Evolutionary conservation across 2,113 vertebrate species (phyloP).

Genomic region (Chaetodon auriga): DNA sequence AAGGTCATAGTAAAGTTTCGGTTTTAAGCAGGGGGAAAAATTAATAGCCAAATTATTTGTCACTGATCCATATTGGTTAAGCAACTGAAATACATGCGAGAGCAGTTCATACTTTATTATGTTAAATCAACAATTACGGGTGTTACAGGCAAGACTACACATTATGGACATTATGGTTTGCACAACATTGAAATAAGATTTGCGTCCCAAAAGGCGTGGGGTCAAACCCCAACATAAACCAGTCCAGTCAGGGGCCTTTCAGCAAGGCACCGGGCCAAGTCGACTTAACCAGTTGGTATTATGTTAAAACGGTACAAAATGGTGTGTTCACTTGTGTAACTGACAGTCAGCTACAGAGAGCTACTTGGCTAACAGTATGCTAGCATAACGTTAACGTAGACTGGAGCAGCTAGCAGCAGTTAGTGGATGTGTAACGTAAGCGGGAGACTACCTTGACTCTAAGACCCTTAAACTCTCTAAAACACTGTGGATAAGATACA

Average conservation of each 20-base stretch:
- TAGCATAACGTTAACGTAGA: neutral
- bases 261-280: neutral
- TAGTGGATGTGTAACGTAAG: neutral
- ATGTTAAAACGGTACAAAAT: neutral
- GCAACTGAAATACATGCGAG: no score
- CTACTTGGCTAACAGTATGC: constrained; percentile 12
- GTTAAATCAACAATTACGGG: no score
- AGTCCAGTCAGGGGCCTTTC: no score
- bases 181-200: neutral
- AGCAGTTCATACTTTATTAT: no score
- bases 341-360: neutral
- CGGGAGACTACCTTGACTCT: neutral
- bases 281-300: neutral
- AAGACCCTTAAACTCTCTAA: neutral
- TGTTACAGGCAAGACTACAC: neutral
- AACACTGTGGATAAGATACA: no score
- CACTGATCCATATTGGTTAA: neutral
- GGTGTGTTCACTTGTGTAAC: neutral
- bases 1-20: neutral
- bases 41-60: neutral
- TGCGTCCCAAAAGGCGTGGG: accelerated
- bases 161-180: no score
- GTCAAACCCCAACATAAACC: neutral
- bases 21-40: neutral
- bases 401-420: neutral